Base-by-base conservation (phyloP, 2,888 invertebrate genomes). In the Aplocera efformata region DNA sequence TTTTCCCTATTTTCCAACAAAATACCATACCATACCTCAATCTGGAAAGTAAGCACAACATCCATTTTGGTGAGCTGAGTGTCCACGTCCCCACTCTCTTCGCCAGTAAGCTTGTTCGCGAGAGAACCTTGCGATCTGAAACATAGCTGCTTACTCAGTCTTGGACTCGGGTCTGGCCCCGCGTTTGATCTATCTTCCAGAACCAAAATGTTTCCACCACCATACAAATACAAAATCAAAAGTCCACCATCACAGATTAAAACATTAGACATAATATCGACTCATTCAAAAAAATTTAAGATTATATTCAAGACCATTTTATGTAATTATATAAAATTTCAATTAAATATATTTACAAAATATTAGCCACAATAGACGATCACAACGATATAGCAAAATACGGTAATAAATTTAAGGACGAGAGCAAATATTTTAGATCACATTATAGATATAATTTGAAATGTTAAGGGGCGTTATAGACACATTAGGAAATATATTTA, bases 1-100 rank as follows among this genome's bases (percentile, higher is more conserved):
- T 22, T 6, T 28, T 10, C 17, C 7, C 10, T 23, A 33, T 21
- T 4, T 24, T 10, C 27, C 8, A 32, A 25, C 37, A 37, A 27
- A 39, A 34, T 29, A 51, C 49, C 75, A 34, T 29, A 51, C 49
- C 75, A 90, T 90, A 97, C 96, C 93, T 98, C 98, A 58, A 98
- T 91, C 80, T 97, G 97, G 89, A 98, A 99, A 50, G 97, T 96
- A 61, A 99, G 91, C 40, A 98, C 98, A 61, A 99, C 98, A 90
- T 99, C 99, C 90, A 98, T 93, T 91, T 99, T 99, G 55, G 98
- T 98, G 49, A 99, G 91, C 70, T 96, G 96, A 32, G 98, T 95
- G 81, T 99, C 98, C 63, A 94, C 95, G 78, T 99, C 98, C 38
- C 98, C 98, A 31, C 96, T 94, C 77, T 98, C 97, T 54, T 97